A percentile compares a stretch with the other conserved stretches of the same genome.
Conservation (phyloP, 2,797 vertebrate species). For the Parauchenoglanis punctatus region DNA sequence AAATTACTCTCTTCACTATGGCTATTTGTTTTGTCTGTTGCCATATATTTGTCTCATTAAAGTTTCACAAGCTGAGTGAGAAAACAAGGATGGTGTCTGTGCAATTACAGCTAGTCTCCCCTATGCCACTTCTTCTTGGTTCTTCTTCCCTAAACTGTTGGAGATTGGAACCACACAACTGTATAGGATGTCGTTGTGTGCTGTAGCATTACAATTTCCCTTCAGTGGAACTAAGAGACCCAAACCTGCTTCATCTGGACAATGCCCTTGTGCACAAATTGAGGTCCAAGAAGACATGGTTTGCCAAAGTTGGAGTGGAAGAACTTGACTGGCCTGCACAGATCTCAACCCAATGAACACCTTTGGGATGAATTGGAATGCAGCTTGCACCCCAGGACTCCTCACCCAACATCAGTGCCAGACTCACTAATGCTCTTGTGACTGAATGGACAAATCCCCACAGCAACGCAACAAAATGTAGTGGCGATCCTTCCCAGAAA, state of each 20-base stretch:
- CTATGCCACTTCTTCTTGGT: background rate
- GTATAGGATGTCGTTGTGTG: background rate
- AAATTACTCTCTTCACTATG: slow-evolving; percentile 66
- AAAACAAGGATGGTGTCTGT: slow-evolving; percentile 47
- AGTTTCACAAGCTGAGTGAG: slow-evolving; percentile 59
- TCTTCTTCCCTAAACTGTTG: background rate
- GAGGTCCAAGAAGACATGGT: background rate
- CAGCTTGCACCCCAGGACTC: too few species aligned
- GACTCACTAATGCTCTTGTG: background rate
- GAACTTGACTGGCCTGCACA: background rate
- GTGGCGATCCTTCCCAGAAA: background rate
- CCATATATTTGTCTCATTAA: slow-evolving; percentile 65
- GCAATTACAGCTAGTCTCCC: slow-evolving; percentile 9
- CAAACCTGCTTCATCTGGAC: background rate
- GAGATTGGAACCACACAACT: background rate
- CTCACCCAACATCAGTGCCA: background rate
- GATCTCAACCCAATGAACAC: background rate
- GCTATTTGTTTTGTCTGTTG: slow-evolving; percentile 65
- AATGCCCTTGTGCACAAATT: background rate
- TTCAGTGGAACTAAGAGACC: background rate
- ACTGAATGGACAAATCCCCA: background rate
- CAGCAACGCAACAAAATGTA: background rate
- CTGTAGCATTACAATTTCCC: background rate
- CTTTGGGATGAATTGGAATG: background rate
- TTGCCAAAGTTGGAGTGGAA: background rate